Conservation (phyloP, 2,888 invertebrate species). For the Melieria picta region DNA sequence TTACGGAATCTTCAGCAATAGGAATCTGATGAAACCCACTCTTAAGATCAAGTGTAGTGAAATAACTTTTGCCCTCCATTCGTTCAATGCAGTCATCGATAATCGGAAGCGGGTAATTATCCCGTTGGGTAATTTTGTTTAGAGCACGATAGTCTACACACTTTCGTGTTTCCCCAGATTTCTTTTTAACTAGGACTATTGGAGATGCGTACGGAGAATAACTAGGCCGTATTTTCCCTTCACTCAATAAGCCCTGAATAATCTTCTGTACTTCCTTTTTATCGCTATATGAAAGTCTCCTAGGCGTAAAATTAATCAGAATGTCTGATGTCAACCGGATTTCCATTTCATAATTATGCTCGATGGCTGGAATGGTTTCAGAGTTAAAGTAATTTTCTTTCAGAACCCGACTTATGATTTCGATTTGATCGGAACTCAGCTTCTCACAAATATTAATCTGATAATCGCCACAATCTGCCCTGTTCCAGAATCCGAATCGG, state of each 20-base stretch:
- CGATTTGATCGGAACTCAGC: no score
- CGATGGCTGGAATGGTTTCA: no score
- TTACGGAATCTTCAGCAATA: slow-evolving; percentile 2
- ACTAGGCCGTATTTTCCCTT: slow-evolving; percentile 6
- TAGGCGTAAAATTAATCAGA: not conserved
- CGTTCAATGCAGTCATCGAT: slow-evolving; percentile 6
- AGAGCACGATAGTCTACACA: slow-evolving; percentile 9
- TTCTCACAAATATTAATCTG: no score
- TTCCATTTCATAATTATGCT: not conserved
- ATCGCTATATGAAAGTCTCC: not conserved
- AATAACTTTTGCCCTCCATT: slow-evolving; percentile 8
- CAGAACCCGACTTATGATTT: no score
- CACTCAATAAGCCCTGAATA: slow-evolving; percentile 5
- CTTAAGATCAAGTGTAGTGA: slow-evolving; percentile 11
- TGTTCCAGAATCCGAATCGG: no score
- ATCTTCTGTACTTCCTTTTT: not conserved
- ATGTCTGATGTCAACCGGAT: not conserved
- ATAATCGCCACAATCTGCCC: no score
- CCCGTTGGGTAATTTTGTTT: slow-evolving; percentile 8
- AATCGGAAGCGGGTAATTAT: slow-evolving; percentile 9
- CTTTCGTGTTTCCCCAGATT: slow-evolving; percentile 3
- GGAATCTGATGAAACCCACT: slow-evolving; percentile 10
- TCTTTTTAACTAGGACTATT: slow-evolving; percentile 5
- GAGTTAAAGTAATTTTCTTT: no score
- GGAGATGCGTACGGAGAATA: not conserved